Evolutionary conservation across 2,888 invertebrate genomes (phyloP).

Genomic region (Drosophila neonasuta): DNA sequence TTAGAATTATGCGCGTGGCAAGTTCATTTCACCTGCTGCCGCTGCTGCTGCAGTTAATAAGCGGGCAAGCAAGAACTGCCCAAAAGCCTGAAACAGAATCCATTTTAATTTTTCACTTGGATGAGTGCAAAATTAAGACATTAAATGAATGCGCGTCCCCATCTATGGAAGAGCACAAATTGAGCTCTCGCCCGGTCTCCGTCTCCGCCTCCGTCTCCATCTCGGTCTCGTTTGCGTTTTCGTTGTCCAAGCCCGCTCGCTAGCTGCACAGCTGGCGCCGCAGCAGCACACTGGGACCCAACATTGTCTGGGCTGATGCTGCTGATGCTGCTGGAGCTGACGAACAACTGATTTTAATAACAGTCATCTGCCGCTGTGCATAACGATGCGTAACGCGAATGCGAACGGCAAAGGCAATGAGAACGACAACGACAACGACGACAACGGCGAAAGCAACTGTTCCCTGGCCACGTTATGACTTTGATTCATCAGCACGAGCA

Average conservation of each 20-base stretch:
- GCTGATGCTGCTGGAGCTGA: constrained; percentile 37
- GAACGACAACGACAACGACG: constrained; percentile 1
- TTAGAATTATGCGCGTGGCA: constrained; percentile 64
- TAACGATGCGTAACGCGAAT: constrained; percentile 79
- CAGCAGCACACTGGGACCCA: constrained; percentile 18
- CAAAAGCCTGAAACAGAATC: constrained; percentile 55
- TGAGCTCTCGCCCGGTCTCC: constrained; percentile 19
- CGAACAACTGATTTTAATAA: constrained; percentile 79
- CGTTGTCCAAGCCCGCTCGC: constrained; percentile 27
- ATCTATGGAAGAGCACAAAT: constrained; percentile 32
- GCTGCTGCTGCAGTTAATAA: constrained; percentile 69
- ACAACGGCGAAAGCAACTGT: constrained; percentile 17
- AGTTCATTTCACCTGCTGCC: constrained; percentile 72
- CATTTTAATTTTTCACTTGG: constrained; percentile 82
- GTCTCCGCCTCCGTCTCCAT: too few relatives aligned
- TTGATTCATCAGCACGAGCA: constrained; percentile 68
- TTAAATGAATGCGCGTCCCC: constrained; percentile 75
- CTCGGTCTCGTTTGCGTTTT: too few relatives aligned
- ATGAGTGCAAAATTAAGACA: constrained; percentile 82
- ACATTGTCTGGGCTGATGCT: constrained; percentile 34
- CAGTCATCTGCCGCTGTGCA: constrained; percentile 78
- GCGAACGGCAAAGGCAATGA: constrained; percentile 23
- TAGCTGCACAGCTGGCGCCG: constrained; percentile 64
- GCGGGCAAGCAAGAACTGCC: constrained; percentile 32
- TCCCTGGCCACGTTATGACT: constrained; percentile 70